Evolutionary conservation across 2,888 invertebrate species (phyloP).

Genomic region (Pristionchus fissidentatus): DNA sequence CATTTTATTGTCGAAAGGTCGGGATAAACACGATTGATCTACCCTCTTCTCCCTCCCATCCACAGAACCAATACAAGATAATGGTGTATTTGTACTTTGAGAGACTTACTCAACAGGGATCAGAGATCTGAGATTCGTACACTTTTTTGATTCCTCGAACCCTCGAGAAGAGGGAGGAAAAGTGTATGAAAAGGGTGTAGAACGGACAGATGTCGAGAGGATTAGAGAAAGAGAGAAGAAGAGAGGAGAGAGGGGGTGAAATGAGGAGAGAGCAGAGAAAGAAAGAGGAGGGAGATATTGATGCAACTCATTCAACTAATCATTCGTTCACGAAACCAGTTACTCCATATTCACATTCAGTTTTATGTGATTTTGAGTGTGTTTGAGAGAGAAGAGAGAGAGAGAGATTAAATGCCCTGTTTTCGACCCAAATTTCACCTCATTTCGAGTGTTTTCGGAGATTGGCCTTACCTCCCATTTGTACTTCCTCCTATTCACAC

Average conservation of each 20-base stretch:
- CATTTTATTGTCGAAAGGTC: no score
- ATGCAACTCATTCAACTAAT: constrained; percentile 25
- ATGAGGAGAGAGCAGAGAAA: not conserved
- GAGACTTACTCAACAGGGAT: no score
- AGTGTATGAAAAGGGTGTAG: constrained; percentile 18
- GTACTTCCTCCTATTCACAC: not conserved
- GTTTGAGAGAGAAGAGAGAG: no score
- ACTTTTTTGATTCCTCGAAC: constrained; percentile 29
- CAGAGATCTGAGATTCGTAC: constrained; percentile 3
- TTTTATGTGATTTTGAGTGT: constrained; percentile 1
- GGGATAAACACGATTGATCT: no score
- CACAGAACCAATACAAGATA: no score
- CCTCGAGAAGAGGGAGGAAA: not conserved
- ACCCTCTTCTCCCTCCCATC: no score
- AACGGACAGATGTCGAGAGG: constrained; percentile 5
- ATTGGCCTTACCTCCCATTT: not conserved
- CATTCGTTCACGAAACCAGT: constrained; percentile 20
- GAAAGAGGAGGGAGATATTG: not conserved
- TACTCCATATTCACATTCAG: not conserved
- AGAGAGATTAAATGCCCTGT: not conserved
- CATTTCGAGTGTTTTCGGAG: not conserved
- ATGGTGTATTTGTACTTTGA: no score
- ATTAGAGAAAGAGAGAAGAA: not conserved
- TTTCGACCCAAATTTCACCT: not conserved
- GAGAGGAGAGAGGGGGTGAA: not conserved